phyloP scores from a whole-genome alignment of 1,140 invertebrate genomes.

The Leucophenga varia region DNA sequence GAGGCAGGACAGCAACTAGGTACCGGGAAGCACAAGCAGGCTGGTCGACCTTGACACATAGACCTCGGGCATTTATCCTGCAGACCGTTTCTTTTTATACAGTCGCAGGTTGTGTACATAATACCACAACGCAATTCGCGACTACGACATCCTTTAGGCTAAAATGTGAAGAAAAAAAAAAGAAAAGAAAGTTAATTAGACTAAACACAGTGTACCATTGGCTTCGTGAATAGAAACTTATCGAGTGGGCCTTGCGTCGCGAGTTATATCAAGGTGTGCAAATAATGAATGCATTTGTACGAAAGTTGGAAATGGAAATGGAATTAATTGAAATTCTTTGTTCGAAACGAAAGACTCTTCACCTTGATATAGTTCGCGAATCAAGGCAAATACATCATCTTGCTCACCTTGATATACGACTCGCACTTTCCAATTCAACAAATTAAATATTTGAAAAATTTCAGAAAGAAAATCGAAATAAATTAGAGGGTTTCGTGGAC shows the following conservation, averaged over 20 bases:
- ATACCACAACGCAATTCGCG: conserved; percentile 68
- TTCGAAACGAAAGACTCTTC: conserved; percentile 14
- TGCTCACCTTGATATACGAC: conserved; percentile 30
- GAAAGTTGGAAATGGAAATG: conserved; percentile 57
- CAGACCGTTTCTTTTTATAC: conserved; percentile 73
- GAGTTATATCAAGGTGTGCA: conserved; percentile 27
- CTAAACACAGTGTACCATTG: background rate
- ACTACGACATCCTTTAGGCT: conserved; percentile 60
- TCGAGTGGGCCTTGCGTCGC: conserved; percentile 1
- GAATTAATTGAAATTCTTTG: too few relatives aligned
- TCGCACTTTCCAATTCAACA: too few relatives aligned
- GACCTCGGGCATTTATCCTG: conserved; percentile 72
- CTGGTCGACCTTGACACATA: conserved; percentile 68
- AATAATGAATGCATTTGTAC: conserved; percentile 1
- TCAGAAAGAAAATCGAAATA: too few relatives aligned
- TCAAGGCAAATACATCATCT: conserved; percentile 30
- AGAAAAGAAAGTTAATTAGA: background rate
- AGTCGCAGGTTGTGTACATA: conserved; percentile 70
- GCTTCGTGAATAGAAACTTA: background rate
- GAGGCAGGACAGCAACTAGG: conserved; percentile 62
- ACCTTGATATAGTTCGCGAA: conserved; percentile 28
- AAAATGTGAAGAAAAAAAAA: conserved; percentile 10
- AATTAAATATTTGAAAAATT: too few relatives aligned
- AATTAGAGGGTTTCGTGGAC: too few relatives aligned
- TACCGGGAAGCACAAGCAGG: conserved; percentile 67